Evolutionary conservation across 2,888 invertebrate species (phyloP), one percentile per base, ranked within the genome.

Genomic region (Embidobia sp.): DNA sequence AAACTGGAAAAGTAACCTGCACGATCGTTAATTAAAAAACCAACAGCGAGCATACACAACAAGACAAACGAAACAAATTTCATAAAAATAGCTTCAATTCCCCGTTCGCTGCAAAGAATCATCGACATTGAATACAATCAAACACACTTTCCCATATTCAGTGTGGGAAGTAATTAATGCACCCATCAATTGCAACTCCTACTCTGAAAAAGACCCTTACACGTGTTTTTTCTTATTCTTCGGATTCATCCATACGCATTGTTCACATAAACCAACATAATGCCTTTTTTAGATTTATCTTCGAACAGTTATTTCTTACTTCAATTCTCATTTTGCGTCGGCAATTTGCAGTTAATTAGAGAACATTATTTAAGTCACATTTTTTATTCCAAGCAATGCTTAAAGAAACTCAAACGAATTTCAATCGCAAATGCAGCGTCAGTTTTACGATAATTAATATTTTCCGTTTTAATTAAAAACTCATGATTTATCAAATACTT

Each of bases 121-220:
- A 7, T 31, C 44, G 42, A 35, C 49, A 44, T 46, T 61, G 66
- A 66, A 66, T 66, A 74, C 66, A 67, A 74, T 74, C 51, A 46
- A 53, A 61, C 46, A 61, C 7, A 35, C 51, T 66, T 66, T 74
- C 66, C 61, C 74, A 59, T 74, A 66, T 44, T 13, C 59, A 44
- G 31, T 51, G 74, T 74, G 61, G 53, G 59, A 74, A 75, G 74
- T 67, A 67, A 75, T 75, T 75, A 75, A 75, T 66, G 66, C 66
- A 59, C 37, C 57, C 67, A 48, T 73, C 67, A 55, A 67, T 61
- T 53, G 11, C 53, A 40, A 46, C 66, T 63, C 53, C 19, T 42
- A 51, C 48, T 67, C 26, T 42, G 49, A 53, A 46, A 64, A 49
- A 66, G 48, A 46, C 33, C 57, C 37, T 33, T 42, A n/a, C 31